These are phyloP conservation scores for Heliconius ismenius DNA, from an alignment of 2,888 invertebrate genomes.

Conservation along the genomic window DNA sequence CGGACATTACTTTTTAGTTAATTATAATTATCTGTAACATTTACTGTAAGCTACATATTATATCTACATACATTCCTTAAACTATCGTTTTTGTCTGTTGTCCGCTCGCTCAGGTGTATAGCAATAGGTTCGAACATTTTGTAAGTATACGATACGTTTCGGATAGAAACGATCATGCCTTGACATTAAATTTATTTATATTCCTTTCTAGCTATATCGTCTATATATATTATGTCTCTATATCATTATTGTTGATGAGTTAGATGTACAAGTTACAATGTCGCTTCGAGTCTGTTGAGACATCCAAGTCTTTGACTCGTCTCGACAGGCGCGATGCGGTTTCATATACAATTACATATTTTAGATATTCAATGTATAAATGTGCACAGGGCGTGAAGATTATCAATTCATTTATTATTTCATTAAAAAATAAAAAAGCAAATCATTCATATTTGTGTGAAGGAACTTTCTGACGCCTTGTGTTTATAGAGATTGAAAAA, in stretches of 20 bases:
- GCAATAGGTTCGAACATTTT: conserved; percentile 65
- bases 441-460: background rate
- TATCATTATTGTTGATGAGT: conserved; percentile 26
- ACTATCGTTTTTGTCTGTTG: conserved; percentile 68
- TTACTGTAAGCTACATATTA: conserved; percentile 46
- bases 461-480: conserved; percentile 42
- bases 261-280: conserved; percentile 3
- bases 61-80: conserved; percentile 56
- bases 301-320: background rate
- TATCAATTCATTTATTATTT: conserved; percentile 4
- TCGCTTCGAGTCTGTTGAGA: conserved; percentile 28
- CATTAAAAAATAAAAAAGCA: background rate
- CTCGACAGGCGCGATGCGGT: conserved; percentile 27
- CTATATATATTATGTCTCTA: conserved; percentile 31
- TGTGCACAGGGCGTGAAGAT: conserved; percentile 37
- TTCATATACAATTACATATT: conserved; percentile 14
- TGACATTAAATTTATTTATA: conserved; percentile 42
- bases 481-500: conserved; percentile 35
- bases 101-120: conserved; percentile 74
- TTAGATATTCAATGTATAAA: conserved; percentile 13
- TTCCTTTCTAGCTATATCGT: conserved; percentile 41
- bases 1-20: conserved; percentile 33
- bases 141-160: conserved; percentile 65
- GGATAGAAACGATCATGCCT: conserved; percentile 51
- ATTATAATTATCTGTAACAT: conserved; percentile 28